These are phyloP conservation scores for Hemibagrus guttatus DNA, from an alignment of 2,797 vertebrate species.

Conservation along the genomic window DNA sequence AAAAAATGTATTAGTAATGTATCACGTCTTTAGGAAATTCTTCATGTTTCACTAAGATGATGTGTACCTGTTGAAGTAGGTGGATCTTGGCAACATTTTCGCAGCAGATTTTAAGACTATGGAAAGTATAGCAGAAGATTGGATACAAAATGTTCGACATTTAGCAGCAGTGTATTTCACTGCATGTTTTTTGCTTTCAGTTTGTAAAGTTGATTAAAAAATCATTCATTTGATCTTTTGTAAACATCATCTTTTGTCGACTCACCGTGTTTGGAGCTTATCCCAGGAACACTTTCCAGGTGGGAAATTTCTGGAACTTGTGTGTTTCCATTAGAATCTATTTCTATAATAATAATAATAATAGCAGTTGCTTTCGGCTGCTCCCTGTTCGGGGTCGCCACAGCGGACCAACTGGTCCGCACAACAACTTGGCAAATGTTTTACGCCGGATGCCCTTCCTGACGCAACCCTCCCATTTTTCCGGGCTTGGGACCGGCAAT, in stretches of 20 bases:
- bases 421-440: too few species aligned
- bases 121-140: not conserved
- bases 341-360: too few species aligned
- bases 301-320: too few species aligned
- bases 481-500: too few species aligned
- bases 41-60: not conserved
- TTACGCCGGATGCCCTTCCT: too few species aligned
- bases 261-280: not conserved
- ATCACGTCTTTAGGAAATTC: not conserved
- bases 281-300: not conserved
- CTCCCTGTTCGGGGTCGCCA: too few species aligned
- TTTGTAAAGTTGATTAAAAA: not conserved
- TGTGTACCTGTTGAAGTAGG: not conserved
- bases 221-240: not conserved
- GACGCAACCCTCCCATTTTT: too few species aligned
- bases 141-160: not conserved
- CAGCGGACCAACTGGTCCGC: too few species aligned
- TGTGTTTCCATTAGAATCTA: too few species aligned
- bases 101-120: not conserved
- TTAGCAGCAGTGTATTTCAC: not conserved
- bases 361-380: too few species aligned
- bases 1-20: too few species aligned
- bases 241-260: too few species aligned
- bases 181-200: not conserved
- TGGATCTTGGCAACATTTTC: not conserved